Evolutionary conservation across 2,888 invertebrate species (phyloP), one percentile per base, ranked within the genome.

Genomic region (Drosophila stalkeri): DNA sequence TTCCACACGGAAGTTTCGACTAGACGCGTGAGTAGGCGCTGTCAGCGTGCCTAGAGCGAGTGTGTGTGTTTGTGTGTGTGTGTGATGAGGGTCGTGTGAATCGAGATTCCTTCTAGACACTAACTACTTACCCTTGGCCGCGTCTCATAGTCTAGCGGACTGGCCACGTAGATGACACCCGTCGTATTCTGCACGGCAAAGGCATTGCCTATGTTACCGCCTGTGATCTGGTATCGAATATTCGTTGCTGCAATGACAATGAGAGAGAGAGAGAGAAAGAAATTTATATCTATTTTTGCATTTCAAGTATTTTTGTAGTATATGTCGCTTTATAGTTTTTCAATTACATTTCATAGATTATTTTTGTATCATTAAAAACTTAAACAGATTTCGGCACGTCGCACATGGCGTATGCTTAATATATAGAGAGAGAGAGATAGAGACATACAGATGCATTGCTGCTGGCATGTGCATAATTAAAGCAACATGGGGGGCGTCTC

Each of bases 221-320:
- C 97, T 94, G 98, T 98, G 94, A 99, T 98, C 96, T 98, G 98
- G 95, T 99, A 99, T 95, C 98, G 98, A 96, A 99, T 98, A 96
- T 97, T 97, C 94, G 98, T 98, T 93, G 98, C 98, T 98, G 95
- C 68, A 94, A 81, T 52, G 9, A 39, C 6, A 12, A 5, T 14
- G 14, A 35, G 0, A 14, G 39, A 39, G 7, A 39, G 5, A 7
- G 16, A n/a, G 6, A 47, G 41, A 4, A 9, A 4, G 11, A 14
- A 14, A 31, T 16, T 4, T 3, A 35, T 35, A 35, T 39, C 16
- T 43, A 20, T 55, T 67, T 56, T 23, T 43, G 37, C 14, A 4
- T 23, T 52, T 65, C 4, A 1, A 23, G 44, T 47, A 11, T 49
- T 27, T 46, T 52, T 44, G 20, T 5, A 33, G 43, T 43, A 33